Conservation (phyloP, 2,888 invertebrate genomes). For the Pristionchus fissidentatus region DNA sequence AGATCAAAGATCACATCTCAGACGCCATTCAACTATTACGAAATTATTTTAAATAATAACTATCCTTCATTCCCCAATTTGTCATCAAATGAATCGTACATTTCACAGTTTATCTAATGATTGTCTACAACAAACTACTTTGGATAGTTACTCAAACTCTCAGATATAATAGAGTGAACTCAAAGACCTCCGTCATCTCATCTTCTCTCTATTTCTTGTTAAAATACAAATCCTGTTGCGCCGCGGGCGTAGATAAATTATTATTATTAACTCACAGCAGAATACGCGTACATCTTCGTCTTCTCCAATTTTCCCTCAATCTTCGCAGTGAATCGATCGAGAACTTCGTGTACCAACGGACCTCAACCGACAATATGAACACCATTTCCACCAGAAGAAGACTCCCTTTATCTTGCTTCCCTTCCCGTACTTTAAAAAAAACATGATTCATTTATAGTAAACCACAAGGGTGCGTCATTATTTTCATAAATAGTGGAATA, state of each 20-base stretch:
- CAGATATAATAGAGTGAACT: too few relatives aligned
- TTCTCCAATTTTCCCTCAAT: constrained; percentile 55
- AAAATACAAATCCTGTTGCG: too few relatives aligned
- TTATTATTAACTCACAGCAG: constrained; percentile 61
- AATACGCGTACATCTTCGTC: constrained; percentile 71
- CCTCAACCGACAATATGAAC: constrained; percentile 50
- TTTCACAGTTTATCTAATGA: neutral
- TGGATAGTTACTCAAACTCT: too few relatives aligned
- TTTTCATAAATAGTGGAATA: neutral
- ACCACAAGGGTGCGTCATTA: neutral
- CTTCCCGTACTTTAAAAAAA: too few relatives aligned
- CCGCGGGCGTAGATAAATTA: neutral
- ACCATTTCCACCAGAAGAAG: neutral
- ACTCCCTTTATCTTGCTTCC: too few relatives aligned
- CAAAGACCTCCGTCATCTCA: too few relatives aligned
- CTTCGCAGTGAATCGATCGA: constrained; percentile 65
- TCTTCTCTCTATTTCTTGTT: too few relatives aligned
- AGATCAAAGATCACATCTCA: neutral
- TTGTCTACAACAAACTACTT: neutral
- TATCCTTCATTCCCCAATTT: too few relatives aligned
- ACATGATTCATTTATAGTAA: neutral
- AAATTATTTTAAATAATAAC: too few relatives aligned
- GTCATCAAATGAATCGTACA: neutral
- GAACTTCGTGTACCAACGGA: constrained; percentile 68
- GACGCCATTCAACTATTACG: neutral